These are phyloP conservation scores for Pitangus sulphuratus DNA, from an alignment of 2,797 vertebrate species.

Conservation along the genomic window DNA sequence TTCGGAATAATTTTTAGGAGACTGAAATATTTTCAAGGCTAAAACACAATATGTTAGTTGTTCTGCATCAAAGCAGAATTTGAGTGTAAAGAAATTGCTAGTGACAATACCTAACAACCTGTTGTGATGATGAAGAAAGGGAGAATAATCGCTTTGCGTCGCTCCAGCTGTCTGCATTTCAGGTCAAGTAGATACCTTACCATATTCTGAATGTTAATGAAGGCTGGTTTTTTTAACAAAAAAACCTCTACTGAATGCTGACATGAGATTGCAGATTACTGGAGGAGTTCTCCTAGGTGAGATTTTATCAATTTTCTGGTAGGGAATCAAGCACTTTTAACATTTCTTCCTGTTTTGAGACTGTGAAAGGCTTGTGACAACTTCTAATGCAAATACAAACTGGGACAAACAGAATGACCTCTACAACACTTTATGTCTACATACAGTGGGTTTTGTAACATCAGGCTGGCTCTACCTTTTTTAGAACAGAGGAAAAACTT, in stretches of 20 bases:
- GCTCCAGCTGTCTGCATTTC: background rate
- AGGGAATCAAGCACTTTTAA: background rate
- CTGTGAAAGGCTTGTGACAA: background rate
- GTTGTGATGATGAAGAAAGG: background rate
- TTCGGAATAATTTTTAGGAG: background rate
- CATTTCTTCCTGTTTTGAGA: background rate
- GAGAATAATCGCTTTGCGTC: accelerated
- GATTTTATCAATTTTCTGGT: background rate
- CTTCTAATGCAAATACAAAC: background rate
- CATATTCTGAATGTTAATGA: background rate
- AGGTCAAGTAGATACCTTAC: background rate
- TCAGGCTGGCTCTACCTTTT: background rate
- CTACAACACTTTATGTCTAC: background rate
- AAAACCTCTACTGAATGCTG: background rate
- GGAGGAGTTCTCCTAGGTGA: background rate
- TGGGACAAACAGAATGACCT: background rate
- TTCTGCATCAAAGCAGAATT: background rate
- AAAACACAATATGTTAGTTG: background rate
- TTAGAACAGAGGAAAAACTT: background rate
- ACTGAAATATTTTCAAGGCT: background rate
- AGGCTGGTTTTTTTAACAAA: background rate
- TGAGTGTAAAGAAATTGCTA: background rate
- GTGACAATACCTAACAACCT: background rate
- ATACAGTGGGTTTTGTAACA: background rate
- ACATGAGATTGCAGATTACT: background rate